Conservation (phyloP, 1,140 invertebrate species). For the Tetramorium alpestre region DNA sequence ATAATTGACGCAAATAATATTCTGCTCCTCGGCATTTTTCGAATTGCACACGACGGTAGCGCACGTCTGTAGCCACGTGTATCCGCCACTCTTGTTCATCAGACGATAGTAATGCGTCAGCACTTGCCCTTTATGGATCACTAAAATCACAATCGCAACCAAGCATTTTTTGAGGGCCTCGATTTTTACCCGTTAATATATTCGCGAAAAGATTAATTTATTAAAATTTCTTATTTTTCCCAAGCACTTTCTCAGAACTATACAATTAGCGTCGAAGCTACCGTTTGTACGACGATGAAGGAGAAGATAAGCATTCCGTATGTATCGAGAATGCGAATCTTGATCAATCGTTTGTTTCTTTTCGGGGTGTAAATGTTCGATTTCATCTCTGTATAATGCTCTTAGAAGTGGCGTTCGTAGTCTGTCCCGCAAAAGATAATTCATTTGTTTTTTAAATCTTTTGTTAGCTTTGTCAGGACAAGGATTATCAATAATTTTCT, state of each 20-base stretch:
- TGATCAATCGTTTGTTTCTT: constrained; percentile 1
- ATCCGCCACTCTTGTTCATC: constrained; percentile 98
- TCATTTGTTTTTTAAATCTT: background rate
- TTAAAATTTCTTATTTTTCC: constrained; percentile 12
- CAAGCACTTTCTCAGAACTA: background rate
- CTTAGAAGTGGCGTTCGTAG: constrained; percentile 14
- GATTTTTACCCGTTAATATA: background rate
- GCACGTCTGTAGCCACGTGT: constrained; percentile 98
- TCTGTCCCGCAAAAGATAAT: background rate
- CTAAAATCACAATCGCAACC: constrained; percentile 86
- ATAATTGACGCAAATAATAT: constrained; percentile 98
- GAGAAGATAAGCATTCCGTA: background rate
- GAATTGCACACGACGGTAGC: constrained; percentile 98
- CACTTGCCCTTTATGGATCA: constrained; percentile 98
- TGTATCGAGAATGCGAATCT: background rate
- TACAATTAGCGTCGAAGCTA: constrained; percentile 47
- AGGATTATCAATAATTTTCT: background rate
- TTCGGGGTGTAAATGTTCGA: background rate
- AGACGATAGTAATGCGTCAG: constrained; percentile 97
- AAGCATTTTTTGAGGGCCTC: background rate
- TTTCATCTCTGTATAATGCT: constrained; percentile 51
- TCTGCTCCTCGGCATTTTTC: constrained; percentile 98
- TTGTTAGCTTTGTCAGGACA: background rate
- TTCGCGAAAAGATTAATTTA: background rate
- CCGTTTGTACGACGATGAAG: constrained; percentile 49